These are phyloP conservation scores for Coturnix japonica DNA, from an alignment of 2,113 vertebrate genomes.

Conservation along the genomic window DNA sequence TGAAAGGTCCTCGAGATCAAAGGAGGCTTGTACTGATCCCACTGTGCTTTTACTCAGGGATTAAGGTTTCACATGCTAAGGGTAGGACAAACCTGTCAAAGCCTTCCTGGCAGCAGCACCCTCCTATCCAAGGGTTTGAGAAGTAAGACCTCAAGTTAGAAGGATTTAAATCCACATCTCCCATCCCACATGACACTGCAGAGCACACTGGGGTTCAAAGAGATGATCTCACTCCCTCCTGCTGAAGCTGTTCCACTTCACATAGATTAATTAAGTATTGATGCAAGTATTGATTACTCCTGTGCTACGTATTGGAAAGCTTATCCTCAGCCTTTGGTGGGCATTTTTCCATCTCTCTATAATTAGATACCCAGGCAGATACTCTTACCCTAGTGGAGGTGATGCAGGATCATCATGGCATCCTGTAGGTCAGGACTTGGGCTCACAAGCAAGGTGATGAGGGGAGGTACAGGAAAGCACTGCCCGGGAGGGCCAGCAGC, in stretches of 20 bases:
- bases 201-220: fast-evolving
- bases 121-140: neutral
- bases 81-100: neutral
- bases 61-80: neutral
- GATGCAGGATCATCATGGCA: neutral
- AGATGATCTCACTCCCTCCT: conserved; percentile 43
- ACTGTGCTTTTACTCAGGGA: neutral
- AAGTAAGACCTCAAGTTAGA: neutral
- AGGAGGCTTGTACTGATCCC: neutral
- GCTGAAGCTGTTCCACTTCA: conserved; percentile 3
- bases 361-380: neutral
- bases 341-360: conserved; percentile 36
- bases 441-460: neutral
- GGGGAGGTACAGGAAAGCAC: neutral
- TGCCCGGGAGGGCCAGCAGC: neutral
- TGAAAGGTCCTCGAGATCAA: neutral
- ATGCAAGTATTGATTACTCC: conserved; percentile 68
- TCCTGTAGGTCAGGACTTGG: neutral
- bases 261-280: conserved; percentile 66
- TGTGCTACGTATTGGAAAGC: conserved; percentile 49
- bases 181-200: neutral
- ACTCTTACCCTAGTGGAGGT: neutral
- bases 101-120: neutral
- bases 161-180: neutral
- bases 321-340: conserved; percentile 10